These are phyloP conservation scores for Brachynemurus nebulosus DNA, from an alignment of 2,888 invertebrate genomes.

Conservation along the genomic window DNA sequence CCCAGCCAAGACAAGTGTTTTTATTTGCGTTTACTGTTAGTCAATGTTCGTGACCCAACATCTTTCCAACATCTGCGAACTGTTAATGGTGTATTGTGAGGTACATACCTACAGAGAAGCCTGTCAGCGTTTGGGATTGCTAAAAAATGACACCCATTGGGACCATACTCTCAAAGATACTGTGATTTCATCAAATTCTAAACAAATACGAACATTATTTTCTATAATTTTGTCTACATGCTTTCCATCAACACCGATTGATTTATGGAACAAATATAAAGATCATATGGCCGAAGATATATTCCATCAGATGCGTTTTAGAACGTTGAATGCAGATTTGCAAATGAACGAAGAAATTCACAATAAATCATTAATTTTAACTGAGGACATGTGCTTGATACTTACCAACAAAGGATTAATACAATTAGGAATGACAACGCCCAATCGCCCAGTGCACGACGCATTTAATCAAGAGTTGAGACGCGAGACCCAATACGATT, in stretches of 20 bases:
- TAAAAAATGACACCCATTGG: slow-evolving; percentile 20
- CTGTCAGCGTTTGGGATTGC: slow-evolving; percentile 23
- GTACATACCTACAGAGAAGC: slow-evolving; percentile 20
- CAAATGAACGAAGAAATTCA: slow-evolving; percentile 11
- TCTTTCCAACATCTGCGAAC: slow-evolving; percentile 19
- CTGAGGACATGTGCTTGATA: slow-evolving; percentile 13
- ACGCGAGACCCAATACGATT: slow-evolving; percentile 19
- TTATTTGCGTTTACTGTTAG: slow-evolving; percentile 25
- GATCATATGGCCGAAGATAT: slow-evolving; percentile 11
- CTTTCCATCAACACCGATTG: slow-evolving; percentile 18
- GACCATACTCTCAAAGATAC: slow-evolving; percentile 14
- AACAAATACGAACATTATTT: slow-evolving; percentile 17
- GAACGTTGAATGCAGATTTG: slow-evolving; percentile 8
- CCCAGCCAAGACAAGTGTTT: slow-evolving; percentile 25
- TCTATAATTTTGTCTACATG: slow-evolving; percentile 19
- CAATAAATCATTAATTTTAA: slow-evolving; percentile 15
- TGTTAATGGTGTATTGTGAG: slow-evolving; percentile 23
- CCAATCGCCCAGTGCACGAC: slow-evolving; percentile 22
- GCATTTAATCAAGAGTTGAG: slow-evolving; percentile 15
- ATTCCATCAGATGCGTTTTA: slow-evolving; percentile 18
- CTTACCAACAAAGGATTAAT: slow-evolving; percentile 17
- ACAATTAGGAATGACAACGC: slow-evolving; percentile 22
- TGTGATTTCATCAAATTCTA: slow-evolving; percentile 9
- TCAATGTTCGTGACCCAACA: slow-evolving; percentile 24
- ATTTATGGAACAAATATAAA: slow-evolving; percentile 19